These are phyloP conservation scores for Catagonus wagneri DNA, from an alignment of 2,113 vertebrate genomes.

Conservation along the genomic window DNA sequence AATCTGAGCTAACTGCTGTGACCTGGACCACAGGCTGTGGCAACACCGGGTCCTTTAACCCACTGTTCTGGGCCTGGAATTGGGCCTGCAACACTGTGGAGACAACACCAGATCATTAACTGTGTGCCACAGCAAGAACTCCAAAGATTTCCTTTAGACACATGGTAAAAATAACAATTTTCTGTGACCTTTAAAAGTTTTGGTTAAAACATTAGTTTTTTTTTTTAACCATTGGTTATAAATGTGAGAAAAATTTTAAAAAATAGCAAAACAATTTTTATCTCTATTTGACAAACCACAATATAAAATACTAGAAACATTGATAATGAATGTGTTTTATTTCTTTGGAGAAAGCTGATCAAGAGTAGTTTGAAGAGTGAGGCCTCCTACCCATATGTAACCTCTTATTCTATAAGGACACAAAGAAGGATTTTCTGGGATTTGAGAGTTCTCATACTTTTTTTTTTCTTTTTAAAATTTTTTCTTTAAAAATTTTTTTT, in stretches of 20 bases:
- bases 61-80: no score
- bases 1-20: no score
- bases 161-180: not conserved
- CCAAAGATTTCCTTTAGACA: no score
- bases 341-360: not conserved
- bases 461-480: no score
- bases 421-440: not conserved
- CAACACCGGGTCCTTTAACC: no score
- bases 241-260: not conserved
- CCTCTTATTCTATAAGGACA: not conserved
- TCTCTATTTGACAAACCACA: not conserved
- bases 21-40: no score
- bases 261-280: not conserved
- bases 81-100: no score
- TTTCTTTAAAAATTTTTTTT: no score
- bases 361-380: not conserved
- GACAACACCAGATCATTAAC: no score
- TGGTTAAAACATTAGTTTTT: not conserved
- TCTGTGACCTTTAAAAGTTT: not conserved
- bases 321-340: not conserved
- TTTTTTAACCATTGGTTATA: not conserved
- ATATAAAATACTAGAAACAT: not conserved
- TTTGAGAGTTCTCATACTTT: not conserved
- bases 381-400: not conserved
- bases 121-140: no score